A percentile compares a stretch with the other conserved stretches of the same genome.
Evolutionary conservation across 2,797 vertebrate species (phyloP).

Genomic region (Coregonus suidteri): DNA sequence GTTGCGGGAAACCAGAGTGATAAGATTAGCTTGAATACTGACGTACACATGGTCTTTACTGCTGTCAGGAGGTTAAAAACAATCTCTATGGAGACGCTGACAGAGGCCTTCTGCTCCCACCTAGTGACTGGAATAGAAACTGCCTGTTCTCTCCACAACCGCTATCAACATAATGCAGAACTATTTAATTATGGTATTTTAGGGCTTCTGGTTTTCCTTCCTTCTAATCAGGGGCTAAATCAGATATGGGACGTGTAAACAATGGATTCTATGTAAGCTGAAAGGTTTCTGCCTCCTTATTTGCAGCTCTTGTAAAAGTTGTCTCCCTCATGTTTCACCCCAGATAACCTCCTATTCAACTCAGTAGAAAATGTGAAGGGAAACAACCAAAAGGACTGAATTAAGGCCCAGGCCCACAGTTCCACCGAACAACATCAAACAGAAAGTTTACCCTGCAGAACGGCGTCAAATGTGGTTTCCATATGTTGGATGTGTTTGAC

Average conservation of each 20-base stretch:
- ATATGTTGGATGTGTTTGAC: no score
- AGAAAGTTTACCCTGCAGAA: background rate
- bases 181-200: background rate
- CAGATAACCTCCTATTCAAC: background rate
- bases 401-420: background rate
- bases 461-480: no score
- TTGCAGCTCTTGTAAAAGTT: background rate
- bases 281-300: background rate
- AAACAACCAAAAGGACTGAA: background rate
- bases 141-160: background rate
- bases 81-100: background rate
- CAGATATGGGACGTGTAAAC: background rate
- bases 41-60: background rate
- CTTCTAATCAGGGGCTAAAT: background rate
- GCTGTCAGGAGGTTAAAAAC: background rate
- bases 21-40: background rate
- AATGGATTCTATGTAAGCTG: background rate
- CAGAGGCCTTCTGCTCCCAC: constrained; percentile 35
- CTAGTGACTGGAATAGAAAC: constrained; percentile 35
- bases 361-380: background rate
- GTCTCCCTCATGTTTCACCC: background rate
- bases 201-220: background rate
- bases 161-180: background rate
- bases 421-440: background rate
- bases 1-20: background rate